Conservation (phyloP, 53 echinoderm and acorn worm species). For the Glandiceps talaboti region DNA sequence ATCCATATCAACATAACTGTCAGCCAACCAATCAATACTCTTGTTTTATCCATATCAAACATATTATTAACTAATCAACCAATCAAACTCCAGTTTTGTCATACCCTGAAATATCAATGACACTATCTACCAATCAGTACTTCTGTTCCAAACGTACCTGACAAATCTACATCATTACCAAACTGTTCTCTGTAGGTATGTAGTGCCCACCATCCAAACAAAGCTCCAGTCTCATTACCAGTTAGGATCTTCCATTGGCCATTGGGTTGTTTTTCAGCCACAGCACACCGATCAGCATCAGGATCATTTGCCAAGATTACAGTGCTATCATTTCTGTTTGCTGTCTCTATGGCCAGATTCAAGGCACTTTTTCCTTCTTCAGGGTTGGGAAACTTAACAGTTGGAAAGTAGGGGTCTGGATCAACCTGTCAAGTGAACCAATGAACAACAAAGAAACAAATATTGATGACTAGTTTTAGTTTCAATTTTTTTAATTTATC, state of each 20-base stretch:
- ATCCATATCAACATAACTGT: too few species aligned
- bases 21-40: too few species aligned
- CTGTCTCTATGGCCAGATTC: slow-evolving; percentile 71
- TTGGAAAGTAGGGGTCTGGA: slow-evolving; percentile 87
- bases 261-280: slow-evolving; percentile 63
- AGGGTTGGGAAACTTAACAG: slow-evolving; percentile 95
- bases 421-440: slow-evolving; percentile 34
- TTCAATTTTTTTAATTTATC: too few species aligned
- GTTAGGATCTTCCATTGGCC: slow-evolving; percentile 87
- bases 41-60: too few species aligned
- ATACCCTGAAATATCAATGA: too few species aligned
- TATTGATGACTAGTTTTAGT: too few species aligned
- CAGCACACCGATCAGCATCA: slow-evolving; percentile 83
- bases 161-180: background rate
- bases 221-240: slow-evolving; percentile 81
- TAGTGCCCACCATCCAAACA: slow-evolving; percentile 84
- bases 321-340: slow-evolving; percentile 58
- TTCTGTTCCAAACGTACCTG: too few species aligned
- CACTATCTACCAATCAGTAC: too few species aligned
- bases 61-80: too few species aligned
- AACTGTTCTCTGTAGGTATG: slow-evolving; percentile 18
- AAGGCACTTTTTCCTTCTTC: slow-evolving; percentile 97
- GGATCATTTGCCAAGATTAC: slow-evolving; percentile 94
- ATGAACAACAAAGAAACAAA: too few species aligned
- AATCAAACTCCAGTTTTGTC: too few species aligned